Evolutionary conservation across 1,140 invertebrate species (phyloP).

Genomic region (Maniola jurtina): DNA sequence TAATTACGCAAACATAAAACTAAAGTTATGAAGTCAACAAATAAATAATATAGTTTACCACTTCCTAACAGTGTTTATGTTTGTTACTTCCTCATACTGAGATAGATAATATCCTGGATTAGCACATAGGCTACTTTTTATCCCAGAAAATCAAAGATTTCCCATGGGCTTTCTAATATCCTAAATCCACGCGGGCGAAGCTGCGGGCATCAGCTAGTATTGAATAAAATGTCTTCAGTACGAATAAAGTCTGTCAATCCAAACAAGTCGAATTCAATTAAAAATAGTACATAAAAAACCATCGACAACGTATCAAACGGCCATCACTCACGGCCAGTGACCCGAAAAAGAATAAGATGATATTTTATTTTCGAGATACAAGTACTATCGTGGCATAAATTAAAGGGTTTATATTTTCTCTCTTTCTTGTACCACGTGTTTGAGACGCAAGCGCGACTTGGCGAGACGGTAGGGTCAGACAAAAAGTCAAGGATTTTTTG

Average conservation of each 20-base stretch:
- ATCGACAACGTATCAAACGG: slow-evolving; percentile 44
- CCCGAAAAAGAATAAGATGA: slow-evolving; percentile 69
- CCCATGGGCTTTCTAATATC: too few species aligned
- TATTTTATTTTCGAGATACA: slow-evolving; percentile 77
- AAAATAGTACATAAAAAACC: slow-evolving; percentile 28
- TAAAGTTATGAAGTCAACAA: too few species aligned
- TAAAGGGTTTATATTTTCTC: slow-evolving; percentile 76
- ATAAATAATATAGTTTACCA: too few species aligned
- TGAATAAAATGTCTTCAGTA: too few species aligned
- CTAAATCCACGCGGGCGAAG: too few species aligned
- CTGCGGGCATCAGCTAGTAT: too few species aligned
- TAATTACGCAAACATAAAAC: too few species aligned
- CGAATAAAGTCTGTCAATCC: background rate
- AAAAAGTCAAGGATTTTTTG: slow-evolving; percentile 32
- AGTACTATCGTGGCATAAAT: slow-evolving; percentile 77
- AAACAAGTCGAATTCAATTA: background rate
- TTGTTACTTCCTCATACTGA: too few species aligned
- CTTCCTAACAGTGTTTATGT: too few species aligned
- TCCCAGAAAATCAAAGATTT: too few species aligned
- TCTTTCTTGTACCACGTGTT: slow-evolving; percentile 73
- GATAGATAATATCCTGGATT: background rate
- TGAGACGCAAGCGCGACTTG: slow-evolving; percentile 50
- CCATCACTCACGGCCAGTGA: slow-evolving; percentile 68
- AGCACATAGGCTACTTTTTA: too few species aligned
- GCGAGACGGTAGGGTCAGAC: slow-evolving; percentile 46